A percentile compares a stretch with the other conserved stretches of the same genome.
These are phyloP conservation scores for Lipophrys pholis DNA, from an alignment of 2,113 vertebrate species.

Conservation along the genomic window DNA sequence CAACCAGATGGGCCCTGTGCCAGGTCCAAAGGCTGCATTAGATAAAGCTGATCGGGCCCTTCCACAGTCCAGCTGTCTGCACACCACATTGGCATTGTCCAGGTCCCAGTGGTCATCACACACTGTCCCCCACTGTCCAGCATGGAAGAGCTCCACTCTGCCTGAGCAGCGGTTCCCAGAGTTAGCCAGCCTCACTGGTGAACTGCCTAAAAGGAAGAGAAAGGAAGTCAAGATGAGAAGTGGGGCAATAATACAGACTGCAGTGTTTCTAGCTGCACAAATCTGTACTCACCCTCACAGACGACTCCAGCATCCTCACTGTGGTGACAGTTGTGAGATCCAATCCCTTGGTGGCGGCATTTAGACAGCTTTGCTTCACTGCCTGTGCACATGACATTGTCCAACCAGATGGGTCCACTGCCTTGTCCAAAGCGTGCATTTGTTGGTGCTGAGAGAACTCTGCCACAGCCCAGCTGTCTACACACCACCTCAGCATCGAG, in stretches of 20 bases:
- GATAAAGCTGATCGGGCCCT: constrained; percentile 23
- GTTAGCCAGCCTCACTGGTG: constrained; percentile 57
- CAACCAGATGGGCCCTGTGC: constrained; percentile 70
- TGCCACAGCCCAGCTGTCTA: constrained; percentile 70
- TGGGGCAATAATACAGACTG: too few species aligned
- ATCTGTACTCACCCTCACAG: constrained; percentile 49
- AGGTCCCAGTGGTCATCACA: constrained; percentile 62
- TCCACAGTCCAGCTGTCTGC: constrained; percentile 65
- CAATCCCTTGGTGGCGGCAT: constrained; percentile 50
- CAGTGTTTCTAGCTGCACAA: too few species aligned
- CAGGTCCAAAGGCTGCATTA: constrained; percentile 51
- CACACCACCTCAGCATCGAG: constrained; percentile 67
- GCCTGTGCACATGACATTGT: constrained; percentile 37
- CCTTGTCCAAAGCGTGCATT: constrained; percentile 42
- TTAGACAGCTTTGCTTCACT: constrained; percentile 29
- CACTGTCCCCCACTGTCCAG: constrained; percentile 63
- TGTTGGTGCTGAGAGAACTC: constrained; percentile 12
- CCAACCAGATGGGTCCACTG: constrained; percentile 62
- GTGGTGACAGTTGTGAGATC: constrained; percentile 57
- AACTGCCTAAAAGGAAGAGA: constrained; percentile 33
- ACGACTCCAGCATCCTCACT: constrained; percentile 57
- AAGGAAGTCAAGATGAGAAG: too few species aligned
- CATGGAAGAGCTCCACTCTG: constrained; percentile 58
- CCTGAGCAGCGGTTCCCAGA: constrained; percentile 57
- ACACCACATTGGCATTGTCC: constrained; percentile 54